Evolutionary conservation across 2,113 vertebrate genomes (phyloP), one percentile per base, ranked within the genome.

Genomic region (Myotis yumanensis): DNA sequence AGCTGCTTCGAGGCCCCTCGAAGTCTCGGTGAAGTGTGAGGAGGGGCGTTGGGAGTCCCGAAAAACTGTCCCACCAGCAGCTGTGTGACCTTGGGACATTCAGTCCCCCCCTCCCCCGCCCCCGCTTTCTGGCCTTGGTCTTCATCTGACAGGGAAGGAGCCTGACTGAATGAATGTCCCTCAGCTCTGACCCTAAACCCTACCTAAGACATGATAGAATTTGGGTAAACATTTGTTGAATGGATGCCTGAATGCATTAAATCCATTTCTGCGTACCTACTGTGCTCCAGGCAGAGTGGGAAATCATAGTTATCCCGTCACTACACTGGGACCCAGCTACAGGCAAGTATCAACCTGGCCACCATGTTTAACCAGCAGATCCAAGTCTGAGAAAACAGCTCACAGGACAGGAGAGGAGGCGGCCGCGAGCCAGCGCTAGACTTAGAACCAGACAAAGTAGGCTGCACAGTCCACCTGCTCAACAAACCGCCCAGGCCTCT

Each of bases 361-460:
- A 1, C 69, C 77, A 64, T 9, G 30, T 32, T 52, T 20, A 9
- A 16, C n/a, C n/a, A 48, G 80, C 23, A 46, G 23, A 17, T 7
- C 14, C 40, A 51, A 87, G 57, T 3, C 46, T 3, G n/a, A 83
- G 22, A 3, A 16, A 52, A 48, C 9, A 28, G 25, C n/a, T 75
- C 28, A 3, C 22, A 40, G 87, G 16, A 37, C 1, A 28, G 77
- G 37, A 79, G 0, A 37, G 37, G 37, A 76, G 73, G 69, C 22
- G 16, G 72, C 59, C 22, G 28, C 0, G 0, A 69, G 68, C 12
- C 11, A 1, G 71, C n/a, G 69, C 4, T 62, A 23, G 37, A 71
- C 72, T 69, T 71, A 37, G 5, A n/a, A 51, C 59, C 77, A 4
- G 51, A 73, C 69, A 59, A 73, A 95, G 32, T 0, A 14, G 23